These are phyloP conservation scores for Sebastes diaconus DNA, from an alignment of 2,797 vertebrate species.

Conservation along the genomic window DNA sequence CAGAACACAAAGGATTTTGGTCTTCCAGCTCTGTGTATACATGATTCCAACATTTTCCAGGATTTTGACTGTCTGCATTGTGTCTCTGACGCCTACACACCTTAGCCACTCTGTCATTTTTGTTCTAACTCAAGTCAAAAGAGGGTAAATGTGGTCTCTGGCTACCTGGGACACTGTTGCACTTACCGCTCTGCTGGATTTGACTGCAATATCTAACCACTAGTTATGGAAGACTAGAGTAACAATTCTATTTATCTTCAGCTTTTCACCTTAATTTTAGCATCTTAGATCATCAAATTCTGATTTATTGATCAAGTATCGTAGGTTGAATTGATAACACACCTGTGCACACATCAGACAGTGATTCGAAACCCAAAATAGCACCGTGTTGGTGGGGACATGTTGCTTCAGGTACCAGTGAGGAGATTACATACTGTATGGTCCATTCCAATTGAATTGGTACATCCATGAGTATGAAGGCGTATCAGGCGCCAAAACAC, in stretches of 20 bases:
- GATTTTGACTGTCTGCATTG: not conserved
- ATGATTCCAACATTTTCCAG: not conserved
- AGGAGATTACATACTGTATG: not conserved
- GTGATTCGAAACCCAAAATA: not conserved
- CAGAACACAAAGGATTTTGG: not conserved
- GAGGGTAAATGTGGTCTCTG: not conserved
- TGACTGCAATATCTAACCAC: not conserved
- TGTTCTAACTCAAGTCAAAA: no score
- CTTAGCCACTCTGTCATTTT: not conserved
- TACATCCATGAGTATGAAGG: no score
- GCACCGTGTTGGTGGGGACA: not conserved
- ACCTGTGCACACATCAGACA: conserved; percentile 3
- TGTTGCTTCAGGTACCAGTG: not conserved
- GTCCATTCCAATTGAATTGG: not conserved
- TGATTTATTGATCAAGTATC: conserved; percentile 1
- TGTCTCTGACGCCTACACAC: no score
- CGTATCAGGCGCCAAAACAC: no score
- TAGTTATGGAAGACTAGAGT: conserved; percentile 19
- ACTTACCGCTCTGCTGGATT: not conserved
- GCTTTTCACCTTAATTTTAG: conserved; percentile 4
- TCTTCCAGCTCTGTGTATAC: not conserved
- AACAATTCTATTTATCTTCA: not conserved
- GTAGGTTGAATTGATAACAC: not conserved
- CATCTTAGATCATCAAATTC: not conserved
- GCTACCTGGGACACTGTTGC: no score